Percentiles rank a stretch among this genome's conserved stretches.
phyloP scores from a whole-genome alignment of 2,888 invertebrate genomes.

The Protonemura montana region DNA sequence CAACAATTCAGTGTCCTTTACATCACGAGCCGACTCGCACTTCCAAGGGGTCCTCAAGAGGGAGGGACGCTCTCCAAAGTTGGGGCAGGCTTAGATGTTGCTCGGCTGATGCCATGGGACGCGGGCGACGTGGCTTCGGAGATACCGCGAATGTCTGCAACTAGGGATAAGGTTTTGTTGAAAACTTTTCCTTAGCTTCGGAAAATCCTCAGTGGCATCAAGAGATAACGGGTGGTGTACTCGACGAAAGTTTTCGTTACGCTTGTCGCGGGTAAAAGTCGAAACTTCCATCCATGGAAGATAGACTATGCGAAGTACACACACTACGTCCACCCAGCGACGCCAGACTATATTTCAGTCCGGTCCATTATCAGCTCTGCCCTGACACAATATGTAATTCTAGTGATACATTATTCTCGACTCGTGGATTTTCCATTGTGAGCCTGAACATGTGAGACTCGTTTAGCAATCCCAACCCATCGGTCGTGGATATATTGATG shows the following conservation, averaged over 20 bases:
- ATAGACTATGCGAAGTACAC: slow-evolving; percentile 8
- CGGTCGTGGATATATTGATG: background rate
- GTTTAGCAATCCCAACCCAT: background rate
- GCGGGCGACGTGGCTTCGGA: background rate
- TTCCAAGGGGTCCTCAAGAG: background rate
- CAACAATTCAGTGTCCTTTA: slow-evolving; percentile 14
- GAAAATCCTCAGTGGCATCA: slow-evolving; percentile 30
- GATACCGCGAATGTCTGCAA: slow-evolving; percentile 16
- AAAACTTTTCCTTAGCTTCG: slow-evolving; percentile 30
- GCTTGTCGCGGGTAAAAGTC: slow-evolving; percentile 26
- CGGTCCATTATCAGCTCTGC: slow-evolving; percentile 29
- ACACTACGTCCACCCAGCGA: background rate
- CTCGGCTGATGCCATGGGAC: background rate
- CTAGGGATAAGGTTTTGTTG: slow-evolving; percentile 28
- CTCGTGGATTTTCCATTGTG: slow-evolving; percentile 10
- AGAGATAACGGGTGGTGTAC: slow-evolving; percentile 22
- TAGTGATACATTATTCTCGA: slow-evolving; percentile 37
- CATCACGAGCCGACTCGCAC: slow-evolving; percentile 15
- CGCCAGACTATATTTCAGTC: slow-evolving; percentile 8
- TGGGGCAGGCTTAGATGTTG: slow-evolving; percentile 21
- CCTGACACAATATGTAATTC: slow-evolving; percentile 26
- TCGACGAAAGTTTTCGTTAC: slow-evolving; percentile 17
- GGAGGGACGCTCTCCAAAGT: background rate
- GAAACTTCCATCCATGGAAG: slow-evolving; percentile 33
- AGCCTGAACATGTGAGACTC: background rate